Base-by-base conservation (phyloP, 2,113 vertebrate genomes). In the Phalacrocorax aristotelis region DNA sequence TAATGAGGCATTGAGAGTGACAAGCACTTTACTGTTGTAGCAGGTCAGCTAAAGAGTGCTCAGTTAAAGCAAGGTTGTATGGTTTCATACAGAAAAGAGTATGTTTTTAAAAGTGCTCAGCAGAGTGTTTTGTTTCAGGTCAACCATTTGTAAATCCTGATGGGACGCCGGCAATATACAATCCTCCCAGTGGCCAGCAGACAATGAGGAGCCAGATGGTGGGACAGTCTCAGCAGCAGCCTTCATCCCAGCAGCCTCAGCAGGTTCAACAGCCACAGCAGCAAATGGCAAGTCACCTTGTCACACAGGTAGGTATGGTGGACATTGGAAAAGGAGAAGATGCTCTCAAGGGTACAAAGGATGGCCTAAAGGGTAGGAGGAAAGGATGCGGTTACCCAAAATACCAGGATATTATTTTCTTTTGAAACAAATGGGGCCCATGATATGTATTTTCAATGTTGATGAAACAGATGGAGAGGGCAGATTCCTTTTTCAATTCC, bases 131-230 rank as follows among this genome's bases (percentile, higher is more conserved):
- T 82, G 1, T 98, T 98, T 90, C 93, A 99, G 99, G 99, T 79
- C 99, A 99, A 94, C 99, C 99, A 2, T 99, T 99, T 96, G 98
- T 99, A 91, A 99, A 99, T 96, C 99, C 99, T 9, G 99, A 99
- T 44, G 99, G 99, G 42, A 99, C 98, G 0, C 99, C 99, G 14
- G 99, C 99, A 76, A 98, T 99, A 95, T 99, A 99, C 98, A 99
- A 99, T 90, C 99, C 99, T 48, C 99, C 99, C 7, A 97, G 97
- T 30, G 98, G 96, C 61, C 99, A 99, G 95, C 99, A 99, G 95
- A 96, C 98, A 2, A 97, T 99, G 97, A 98, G 97, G 68, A 98
- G 97, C 85, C 96, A 98, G 69, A 93, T 98, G 58, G 96, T 98
- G 85, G 98, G 98, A 30, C 98, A 98, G 76, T 81, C 98, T 75